Evolutionary conservation across 2,888 invertebrate species (phyloP).

Genomic region (Ophion obscuratus): DNA sequence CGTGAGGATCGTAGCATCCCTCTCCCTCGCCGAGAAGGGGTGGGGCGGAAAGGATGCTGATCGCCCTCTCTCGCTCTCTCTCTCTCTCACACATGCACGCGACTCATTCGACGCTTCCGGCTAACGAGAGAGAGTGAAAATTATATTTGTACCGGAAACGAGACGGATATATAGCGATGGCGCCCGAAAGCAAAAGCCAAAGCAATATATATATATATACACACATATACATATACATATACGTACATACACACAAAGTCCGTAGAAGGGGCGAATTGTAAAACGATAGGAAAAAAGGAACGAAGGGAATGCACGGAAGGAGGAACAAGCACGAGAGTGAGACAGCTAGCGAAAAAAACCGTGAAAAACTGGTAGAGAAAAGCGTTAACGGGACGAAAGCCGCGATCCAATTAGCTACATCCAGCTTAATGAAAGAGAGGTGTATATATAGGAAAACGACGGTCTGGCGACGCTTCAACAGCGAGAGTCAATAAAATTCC

Average conservation of each 20-base stretch:
- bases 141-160: conserved; percentile 56
- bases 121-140: conserved; percentile 37
- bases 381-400: conserved; percentile 69
- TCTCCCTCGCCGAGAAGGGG: neutral
- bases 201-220: conserved; percentile 1
- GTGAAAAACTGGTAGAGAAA: conserved; percentile 41
- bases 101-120: conserved; percentile 27
- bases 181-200: conserved; percentile 21
- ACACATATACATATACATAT: neutral
- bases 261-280: conserved; percentile 13
- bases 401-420: conserved; percentile 77
- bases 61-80: neutral
- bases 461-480: conserved; percentile 45
- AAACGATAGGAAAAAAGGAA: conserved; percentile 50
- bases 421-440: conserved; percentile 77
- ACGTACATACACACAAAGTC: neutral
- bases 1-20: conserved; percentile 17
- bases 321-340: neutral
- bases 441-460: conserved; percentile 18
- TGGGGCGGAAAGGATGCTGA: too few relatives aligned
- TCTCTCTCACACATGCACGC: neutral
- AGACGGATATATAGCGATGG: conserved; percentile 22
- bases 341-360: conserved; percentile 3
- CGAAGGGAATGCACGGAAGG: conserved; percentile 10
- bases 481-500: conserved; percentile 75